phyloP scores from a whole-genome alignment of 2,797 vertebrate species.

The Cynopterus sphinx region DNA sequence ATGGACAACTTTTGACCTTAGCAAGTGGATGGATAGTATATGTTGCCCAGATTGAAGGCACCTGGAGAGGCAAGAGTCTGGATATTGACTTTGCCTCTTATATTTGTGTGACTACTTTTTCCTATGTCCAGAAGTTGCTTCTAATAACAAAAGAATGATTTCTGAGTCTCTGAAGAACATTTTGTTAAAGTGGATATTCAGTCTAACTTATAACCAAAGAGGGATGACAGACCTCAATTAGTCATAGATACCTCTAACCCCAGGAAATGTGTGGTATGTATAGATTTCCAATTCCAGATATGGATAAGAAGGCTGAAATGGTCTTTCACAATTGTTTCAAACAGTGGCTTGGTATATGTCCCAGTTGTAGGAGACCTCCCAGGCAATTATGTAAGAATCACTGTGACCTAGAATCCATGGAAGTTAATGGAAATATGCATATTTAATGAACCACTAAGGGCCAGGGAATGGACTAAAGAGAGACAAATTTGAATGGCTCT shows the following conservation, averaged over 20 bases:
- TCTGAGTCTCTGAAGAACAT: background rate
- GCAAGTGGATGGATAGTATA: background rate
- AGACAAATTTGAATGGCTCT: background rate
- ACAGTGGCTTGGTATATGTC: background rate
- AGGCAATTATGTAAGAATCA: slow-evolving; percentile 12
- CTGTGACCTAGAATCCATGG: background rate
- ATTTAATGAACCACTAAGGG: background rate
- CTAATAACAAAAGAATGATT: background rate
- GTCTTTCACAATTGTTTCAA: background rate
- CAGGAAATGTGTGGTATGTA: background rate
- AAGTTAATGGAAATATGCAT: slow-evolving; percentile 13
- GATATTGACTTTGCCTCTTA: background rate
- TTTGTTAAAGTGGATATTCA: background rate
- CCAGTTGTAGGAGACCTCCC: background rate
- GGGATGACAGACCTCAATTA: background rate
- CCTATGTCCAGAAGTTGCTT: background rate
- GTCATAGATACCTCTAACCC: background rate
- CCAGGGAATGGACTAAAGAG: background rate
- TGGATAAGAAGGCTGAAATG: background rate
- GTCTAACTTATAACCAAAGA: background rate
- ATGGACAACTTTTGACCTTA: background rate
- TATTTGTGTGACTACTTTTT: background rate
- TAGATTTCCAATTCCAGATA: slow-evolving; percentile 2
- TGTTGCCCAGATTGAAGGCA: background rate
- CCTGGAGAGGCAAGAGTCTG: background rate